phyloP scores from a whole-genome alignment of 1,140 invertebrate species.

The Drosophila varians region DNA sequence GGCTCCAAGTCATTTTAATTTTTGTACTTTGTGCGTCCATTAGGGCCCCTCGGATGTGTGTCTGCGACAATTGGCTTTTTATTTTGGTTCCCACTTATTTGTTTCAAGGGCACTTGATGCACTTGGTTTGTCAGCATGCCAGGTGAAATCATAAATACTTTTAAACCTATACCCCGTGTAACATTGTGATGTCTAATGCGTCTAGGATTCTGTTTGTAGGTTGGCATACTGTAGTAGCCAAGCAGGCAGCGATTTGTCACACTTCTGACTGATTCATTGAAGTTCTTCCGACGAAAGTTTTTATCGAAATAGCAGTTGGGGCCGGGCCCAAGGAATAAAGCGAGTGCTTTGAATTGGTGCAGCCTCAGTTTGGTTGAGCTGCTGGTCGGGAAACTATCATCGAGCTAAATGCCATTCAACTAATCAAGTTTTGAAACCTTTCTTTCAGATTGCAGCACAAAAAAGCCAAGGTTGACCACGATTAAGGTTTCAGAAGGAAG shows the following conservation, averaged over 20 bases:
- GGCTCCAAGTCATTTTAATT: no score
- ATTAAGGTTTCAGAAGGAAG: conserved; percentile 26
- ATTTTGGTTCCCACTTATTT: no score
- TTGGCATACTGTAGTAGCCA: background rate
- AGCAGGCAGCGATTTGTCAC: background rate
- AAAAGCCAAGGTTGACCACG: conserved; percentile 24
- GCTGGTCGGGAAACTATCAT: background rate
- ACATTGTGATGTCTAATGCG: no score
- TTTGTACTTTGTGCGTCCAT: no score
- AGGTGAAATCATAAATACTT: conserved; percentile 62
- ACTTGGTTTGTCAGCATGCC: conserved; percentile 54
- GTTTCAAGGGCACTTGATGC: background rate
- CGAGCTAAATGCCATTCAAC: no score
- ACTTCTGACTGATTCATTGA: conserved; percentile 8
- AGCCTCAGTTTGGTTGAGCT: background rate
- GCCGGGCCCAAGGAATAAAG: background rate
- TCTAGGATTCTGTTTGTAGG: no score
- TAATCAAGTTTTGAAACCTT: background rate
- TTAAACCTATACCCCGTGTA: conserved; percentile 41
- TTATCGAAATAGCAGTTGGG: background rate
- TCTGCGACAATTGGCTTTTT: no score
- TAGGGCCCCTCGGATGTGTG: no score
- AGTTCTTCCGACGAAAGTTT: background rate
- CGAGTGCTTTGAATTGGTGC: background rate
- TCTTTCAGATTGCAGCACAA: conserved; percentile 32